Evolutionary conservation across 2,113 vertebrate genomes (phyloP), one percentile per base, ranked within the genome.

Genomic region (Anguilla japonica): DNA sequence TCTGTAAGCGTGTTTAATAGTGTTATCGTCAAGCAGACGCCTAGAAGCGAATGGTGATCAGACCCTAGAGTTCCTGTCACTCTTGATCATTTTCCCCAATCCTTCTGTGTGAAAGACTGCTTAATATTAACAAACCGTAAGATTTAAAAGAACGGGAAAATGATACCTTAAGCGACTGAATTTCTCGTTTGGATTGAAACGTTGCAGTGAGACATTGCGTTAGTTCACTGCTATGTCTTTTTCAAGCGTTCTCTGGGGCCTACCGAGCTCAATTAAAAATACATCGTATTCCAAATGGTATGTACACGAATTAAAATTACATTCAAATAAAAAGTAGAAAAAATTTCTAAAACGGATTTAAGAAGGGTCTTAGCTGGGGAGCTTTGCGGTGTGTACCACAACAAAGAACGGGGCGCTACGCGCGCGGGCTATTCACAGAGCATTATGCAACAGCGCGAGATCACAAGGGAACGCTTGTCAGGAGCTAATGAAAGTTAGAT

Each of bases 1-100:
- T 92, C 91, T 93, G 92, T 94, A 94, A 93, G 92, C 91, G 94
- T 93, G 93, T 95, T 92, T 93, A 93, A 93, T 93, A 79, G 82
- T 84, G 63, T 81, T 80, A 71, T 79, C 79, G 26, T 75, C 57
- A 53, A 13, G 50, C 8, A 50, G 53, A 71, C 16, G 40, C 79
- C 14, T 8, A 40, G 56, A 46, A 56, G 46, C 22, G 26, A 82
- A 41, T 53, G 29, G 71, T 13, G 15, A n/a, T n/a, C 34, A 75
- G 71, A 75, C 34, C 71, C 71, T 75, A 34, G 26, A 75, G 34
- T 13, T 75, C 11, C 0, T 13, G 8, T 75, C 71, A 9, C 9
- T 13, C 26, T 34, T 75, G 9, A 13, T 75, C 71, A 14, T 75
- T 75, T 75, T 4, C 71, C 71, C 71, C 16, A 14, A n/a, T 75